phyloP scores from a whole-genome alignment of 2,888 invertebrate genomes.

The Tetropium fuscum region DNA sequence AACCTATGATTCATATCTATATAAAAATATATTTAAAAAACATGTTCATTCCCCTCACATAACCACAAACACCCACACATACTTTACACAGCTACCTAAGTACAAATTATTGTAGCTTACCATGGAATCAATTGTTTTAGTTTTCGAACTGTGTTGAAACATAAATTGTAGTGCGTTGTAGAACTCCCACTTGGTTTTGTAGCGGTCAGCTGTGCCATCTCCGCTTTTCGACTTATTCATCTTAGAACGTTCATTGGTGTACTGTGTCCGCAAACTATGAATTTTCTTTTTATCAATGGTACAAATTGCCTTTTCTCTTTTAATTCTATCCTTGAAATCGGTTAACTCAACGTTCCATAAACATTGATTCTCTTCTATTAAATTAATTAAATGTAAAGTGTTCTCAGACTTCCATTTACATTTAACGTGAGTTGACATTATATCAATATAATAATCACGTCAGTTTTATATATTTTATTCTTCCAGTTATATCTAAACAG shows the following conservation, averaged over 20 bases:
- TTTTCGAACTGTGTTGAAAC: constrained; percentile 1
- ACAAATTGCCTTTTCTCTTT: constrained; percentile 4
- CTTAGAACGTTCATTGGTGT: background rate
- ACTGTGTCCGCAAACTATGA: constrained; percentile 4
- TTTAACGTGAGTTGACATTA: background rate
- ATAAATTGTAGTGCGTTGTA: background rate
- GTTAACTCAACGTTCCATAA: constrained; percentile 8
- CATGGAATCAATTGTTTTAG: background rate
- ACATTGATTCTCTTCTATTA: constrained; percentile 12
- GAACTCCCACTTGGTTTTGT: background rate
- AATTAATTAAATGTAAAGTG: constrained; percentile 1
- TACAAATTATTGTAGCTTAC: no score
- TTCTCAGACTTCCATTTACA: background rate
- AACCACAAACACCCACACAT: no score
- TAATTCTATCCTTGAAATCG: constrained; percentile 32
- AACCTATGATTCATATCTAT: no score
- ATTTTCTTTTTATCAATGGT: background rate
- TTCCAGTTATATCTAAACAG: no score
- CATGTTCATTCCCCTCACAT: no score
- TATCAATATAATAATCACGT: no score
- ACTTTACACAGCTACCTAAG: no score
- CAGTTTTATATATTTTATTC: no score
- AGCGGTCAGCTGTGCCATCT: background rate
- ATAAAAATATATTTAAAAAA: no score
- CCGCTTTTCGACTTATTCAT: constrained; percentile 1